Base-by-base conservation (phyloP, 2,888 invertebrate genomes). In the Operophtera brumata region DNA sequence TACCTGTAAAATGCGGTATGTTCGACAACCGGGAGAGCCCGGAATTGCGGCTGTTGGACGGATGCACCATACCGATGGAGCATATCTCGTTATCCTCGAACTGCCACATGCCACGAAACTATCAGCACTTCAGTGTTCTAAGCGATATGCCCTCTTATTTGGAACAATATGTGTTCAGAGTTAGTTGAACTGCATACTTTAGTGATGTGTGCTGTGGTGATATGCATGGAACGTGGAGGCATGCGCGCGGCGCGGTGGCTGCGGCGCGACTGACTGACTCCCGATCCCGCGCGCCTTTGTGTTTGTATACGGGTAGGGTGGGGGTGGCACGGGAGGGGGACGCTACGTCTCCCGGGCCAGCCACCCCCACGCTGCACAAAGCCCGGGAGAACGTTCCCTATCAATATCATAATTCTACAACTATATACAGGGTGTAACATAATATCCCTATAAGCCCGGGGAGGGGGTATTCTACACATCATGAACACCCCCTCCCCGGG, bases 1-100 rank as follows among this genome's bases (percentile, higher is more conserved):
- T 80, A 88, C 88, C 88, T 88, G 88, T 85, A 64, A 88, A 86
- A 60, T 86, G 85, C 39, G 88, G 85, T 59, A 87, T 79, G 60
- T 86, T 85, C 12, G 88, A 87, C 65, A 88, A 71, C 72, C 86
- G 78, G n/a, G 87, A 88, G 26, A 88, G 91, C 91, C 95, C 95
- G 75, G 95, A 95, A 73, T 95, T 94, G 78, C 92, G 89, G 80
- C 92, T 93, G 80, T 92, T 91, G 43, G 93, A 92, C 37, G 93
- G 93, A 70, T 93, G 92, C 65, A 86, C 94, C 96, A 96, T 96
- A 80, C 95, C 96, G 82, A 96, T 96, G 72, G 96, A 95, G 84
- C 93, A 96, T 82, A 96, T 96, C 91, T 95, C 95, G 61, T 93
- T 92, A 67, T 92, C 93, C 70, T 93, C 93, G 63, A 92, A 92